These are phyloP conservation scores for Glomeris maerens DNA, from an alignment of 1,140 invertebrate genomes.

Conservation along the genomic window DNA sequence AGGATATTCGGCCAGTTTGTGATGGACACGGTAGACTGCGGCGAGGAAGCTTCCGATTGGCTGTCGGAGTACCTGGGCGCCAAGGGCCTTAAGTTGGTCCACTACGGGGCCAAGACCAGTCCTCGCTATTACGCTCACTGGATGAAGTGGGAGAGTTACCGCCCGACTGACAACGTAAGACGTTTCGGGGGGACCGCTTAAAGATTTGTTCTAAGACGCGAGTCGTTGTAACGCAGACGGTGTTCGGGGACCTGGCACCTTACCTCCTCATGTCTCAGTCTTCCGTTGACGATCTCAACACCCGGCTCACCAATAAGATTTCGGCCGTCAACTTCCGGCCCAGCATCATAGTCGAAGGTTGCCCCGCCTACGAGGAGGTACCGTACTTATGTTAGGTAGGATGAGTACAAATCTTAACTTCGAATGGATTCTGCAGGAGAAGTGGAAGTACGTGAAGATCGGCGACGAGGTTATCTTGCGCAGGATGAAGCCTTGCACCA, in stretches of 20 bases:
- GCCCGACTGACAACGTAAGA: neutral
- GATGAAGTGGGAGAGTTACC: neutral
- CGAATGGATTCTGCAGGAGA: conserved; percentile 23
- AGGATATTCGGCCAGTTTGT: conserved; percentile 15
- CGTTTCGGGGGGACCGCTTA: conserved; percentile 10
- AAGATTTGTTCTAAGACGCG: neutral
- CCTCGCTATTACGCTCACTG: neutral
- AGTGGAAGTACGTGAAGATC: conserved; percentile 22
- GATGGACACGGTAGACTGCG: conserved; percentile 25
- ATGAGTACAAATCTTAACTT: neutral
- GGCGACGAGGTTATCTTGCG: conserved; percentile 20
- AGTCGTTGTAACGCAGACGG: conserved; percentile 20
- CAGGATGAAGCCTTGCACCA: conserved; percentile 21
- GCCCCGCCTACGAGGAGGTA: conserved; percentile 3
- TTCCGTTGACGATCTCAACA: conserved; percentile 26
- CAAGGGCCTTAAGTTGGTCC: conserved; percentile 22
- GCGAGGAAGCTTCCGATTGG: conserved; percentile 26
- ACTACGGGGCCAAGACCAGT: conserved; percentile 17
- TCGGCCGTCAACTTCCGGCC: conserved; percentile 22
- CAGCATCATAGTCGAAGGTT: conserved; percentile 19
- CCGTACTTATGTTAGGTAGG: neutral
- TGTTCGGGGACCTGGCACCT: conserved; percentile 25
- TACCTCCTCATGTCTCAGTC: conserved; percentile 27
- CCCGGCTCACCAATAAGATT: conserved; percentile 21
- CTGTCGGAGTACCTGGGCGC: conserved; percentile 22